phyloP scores from a whole-genome alignment of 2,888 invertebrate genomes.

The Ischnura elegans region DNA sequence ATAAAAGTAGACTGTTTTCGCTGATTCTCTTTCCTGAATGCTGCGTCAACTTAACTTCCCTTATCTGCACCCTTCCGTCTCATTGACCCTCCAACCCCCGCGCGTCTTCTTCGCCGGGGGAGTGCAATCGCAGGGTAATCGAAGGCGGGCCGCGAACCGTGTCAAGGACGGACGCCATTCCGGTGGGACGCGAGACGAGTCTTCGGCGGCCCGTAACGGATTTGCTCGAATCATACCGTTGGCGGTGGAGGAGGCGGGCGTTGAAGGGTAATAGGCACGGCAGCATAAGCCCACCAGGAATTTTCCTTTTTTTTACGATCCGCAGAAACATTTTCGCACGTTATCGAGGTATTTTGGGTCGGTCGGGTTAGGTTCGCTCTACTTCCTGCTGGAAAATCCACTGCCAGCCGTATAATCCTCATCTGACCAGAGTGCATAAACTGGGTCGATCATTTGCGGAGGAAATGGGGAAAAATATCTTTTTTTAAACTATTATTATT shows the following conservation, averaged over 20 bases:
- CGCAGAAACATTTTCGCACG: neutral
- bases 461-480: too few relatives aligned
- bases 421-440: neutral
- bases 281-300: neutral
- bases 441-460: too few relatives aligned
- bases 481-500: too few relatives aligned
- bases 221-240: conserved; percentile 7
- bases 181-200: neutral
- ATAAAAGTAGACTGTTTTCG: too few relatives aligned
- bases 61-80: neutral
- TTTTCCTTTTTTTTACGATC: neutral
- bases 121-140: too few relatives aligned
- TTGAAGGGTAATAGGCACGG: too few relatives aligned
- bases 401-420: neutral
- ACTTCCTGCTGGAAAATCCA: neutral
- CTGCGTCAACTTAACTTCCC: neutral
- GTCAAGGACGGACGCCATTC: neutral
- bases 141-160: neutral
- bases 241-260: neutral
- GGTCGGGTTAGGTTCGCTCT: neutral
- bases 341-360: neutral
- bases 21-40: too few relatives aligned
- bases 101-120: neutral
- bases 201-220: neutral
- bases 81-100: neutral